These are phyloP conservation scores for Palythoa grandis DNA, from an alignment of 92 coral and sea anemone genomes.

Conservation along the genomic window DNA sequence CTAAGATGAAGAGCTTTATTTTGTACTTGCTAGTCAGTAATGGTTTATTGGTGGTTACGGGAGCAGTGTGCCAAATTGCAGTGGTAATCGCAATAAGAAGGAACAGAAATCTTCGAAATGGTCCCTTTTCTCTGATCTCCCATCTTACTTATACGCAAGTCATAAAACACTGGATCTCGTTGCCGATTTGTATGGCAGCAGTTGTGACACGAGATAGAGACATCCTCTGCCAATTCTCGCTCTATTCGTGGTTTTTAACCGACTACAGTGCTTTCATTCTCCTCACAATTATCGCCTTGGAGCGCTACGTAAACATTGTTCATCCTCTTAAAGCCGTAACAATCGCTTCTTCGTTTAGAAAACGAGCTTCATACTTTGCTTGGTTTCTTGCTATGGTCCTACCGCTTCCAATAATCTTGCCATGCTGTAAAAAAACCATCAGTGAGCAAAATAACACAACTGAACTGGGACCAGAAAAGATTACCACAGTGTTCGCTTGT, in stretches of 20 bases:
- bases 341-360: not conserved
- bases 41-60: not conserved
- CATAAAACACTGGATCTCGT: not conserved
- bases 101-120: not conserved
- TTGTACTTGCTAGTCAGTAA: not conserved
- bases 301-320: constrained; percentile 18
- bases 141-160: constrained; percentile 5
- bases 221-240: not conserved
- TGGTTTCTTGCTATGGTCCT: constrained; percentile 5
- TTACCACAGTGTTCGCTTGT: not conserved
- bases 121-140: constrained; percentile 22
- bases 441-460: not conserved
- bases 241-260: not conserved
- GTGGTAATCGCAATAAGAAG: not conserved
- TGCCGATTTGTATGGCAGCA: not conserved
- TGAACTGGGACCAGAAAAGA: not conserved
- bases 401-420: constrained; percentile 2
- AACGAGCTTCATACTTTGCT: not conserved
- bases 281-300: constrained; percentile 8
- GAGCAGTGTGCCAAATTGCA: constrained; percentile 20
- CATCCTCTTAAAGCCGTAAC: constrained; percentile 9
- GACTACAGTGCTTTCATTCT: not conserved
- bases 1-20: not conserved
- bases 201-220: not conserved
- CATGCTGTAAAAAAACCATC: not conserved